These are phyloP conservation scores for Monopterus albus DNA, from an alignment of 2,113 vertebrate species.

Conservation along the genomic window DNA sequence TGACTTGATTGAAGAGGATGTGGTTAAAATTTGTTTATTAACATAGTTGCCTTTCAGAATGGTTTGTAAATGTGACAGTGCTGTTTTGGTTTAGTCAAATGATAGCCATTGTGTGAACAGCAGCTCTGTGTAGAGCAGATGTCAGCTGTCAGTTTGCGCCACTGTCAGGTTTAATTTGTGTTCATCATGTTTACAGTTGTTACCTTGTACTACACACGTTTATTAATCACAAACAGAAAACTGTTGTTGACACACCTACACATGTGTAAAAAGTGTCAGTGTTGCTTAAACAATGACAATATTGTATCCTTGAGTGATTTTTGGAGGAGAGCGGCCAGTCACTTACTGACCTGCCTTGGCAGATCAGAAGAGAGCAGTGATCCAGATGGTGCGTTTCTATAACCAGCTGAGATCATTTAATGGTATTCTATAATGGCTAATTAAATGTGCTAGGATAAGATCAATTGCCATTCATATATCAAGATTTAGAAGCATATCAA, in stretches of 20 bases:
- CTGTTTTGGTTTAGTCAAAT: slow-evolving; percentile 25
- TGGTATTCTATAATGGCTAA: too few species aligned
- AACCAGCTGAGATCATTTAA: too few species aligned
- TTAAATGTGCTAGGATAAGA: neutral
- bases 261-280: neutral
- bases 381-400: neutral
- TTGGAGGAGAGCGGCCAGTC: slow-evolving; percentile 4
- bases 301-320: neutral
- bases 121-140: neutral
- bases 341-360: slow-evolving; percentile 11
- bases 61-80: slow-evolving; percentile 10
- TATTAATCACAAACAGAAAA: neutral
- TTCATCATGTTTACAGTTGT: neutral
- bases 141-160: neutral
- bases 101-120: neutral
- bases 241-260: neutral
- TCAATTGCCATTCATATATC: neutral
- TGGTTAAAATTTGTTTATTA: slow-evolving; percentile 61
- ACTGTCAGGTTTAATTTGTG: neutral
- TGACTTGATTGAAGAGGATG: slow-evolving; percentile 52
- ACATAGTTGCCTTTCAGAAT: slow-evolving; percentile 16
- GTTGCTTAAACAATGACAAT: neutral
- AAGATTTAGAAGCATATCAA: too few species aligned
- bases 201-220: neutral
- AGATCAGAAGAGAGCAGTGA: slow-evolving; percentile 21